Evolutionary conservation across 1,140 invertebrate genomes (phyloP).

Genomic region (Sycobia sp.): DNA sequence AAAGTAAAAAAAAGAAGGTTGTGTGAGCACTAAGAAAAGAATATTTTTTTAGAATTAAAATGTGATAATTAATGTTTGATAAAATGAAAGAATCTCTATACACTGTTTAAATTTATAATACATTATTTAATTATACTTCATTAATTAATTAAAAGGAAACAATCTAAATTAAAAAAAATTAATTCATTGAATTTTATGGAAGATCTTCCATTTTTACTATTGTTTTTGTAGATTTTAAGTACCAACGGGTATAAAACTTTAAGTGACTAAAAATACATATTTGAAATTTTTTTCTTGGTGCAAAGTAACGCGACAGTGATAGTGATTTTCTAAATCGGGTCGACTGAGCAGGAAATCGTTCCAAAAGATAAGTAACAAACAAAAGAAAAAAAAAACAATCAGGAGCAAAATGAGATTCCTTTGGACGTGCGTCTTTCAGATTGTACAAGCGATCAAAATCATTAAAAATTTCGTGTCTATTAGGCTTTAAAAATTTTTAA

Average conservation of each 20-base stretch:
- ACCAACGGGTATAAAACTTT: not conserved
- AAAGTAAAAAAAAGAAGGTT: conserved; percentile 9
- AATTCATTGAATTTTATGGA: not conserved
- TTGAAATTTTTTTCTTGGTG: conserved; percentile 26
- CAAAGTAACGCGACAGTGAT: conserved; percentile 9
- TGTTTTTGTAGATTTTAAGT: not conserved
- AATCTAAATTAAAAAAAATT: not conserved
- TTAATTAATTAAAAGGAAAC: too few species aligned
- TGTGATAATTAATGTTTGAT: conserved; percentile 17
- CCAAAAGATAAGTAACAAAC: not conserved
- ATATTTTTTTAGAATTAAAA: conserved; percentile 19
- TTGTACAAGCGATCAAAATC: conserved; percentile 28
- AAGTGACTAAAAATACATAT: not conserved
- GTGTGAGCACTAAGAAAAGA: conserved; percentile 24
- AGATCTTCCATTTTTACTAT: not conserved
- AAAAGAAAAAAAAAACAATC: not conserved
- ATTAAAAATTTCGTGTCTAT: conserved; percentile 3
- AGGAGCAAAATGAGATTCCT: conserved; percentile 29
- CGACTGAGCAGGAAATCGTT: not conserved
- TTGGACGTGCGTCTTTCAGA: conserved; percentile 31
- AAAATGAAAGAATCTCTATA: not conserved
- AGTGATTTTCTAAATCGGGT: not conserved
- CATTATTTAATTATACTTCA: not conserved
- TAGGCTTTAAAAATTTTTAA: conserved; percentile 17
- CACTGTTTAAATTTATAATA: not conserved